Evolutionary conservation across 2,888 invertebrate genomes (phyloP), one percentile per base, ranked within the genome.

Genomic region (Drosophila paranaensis): DNA sequence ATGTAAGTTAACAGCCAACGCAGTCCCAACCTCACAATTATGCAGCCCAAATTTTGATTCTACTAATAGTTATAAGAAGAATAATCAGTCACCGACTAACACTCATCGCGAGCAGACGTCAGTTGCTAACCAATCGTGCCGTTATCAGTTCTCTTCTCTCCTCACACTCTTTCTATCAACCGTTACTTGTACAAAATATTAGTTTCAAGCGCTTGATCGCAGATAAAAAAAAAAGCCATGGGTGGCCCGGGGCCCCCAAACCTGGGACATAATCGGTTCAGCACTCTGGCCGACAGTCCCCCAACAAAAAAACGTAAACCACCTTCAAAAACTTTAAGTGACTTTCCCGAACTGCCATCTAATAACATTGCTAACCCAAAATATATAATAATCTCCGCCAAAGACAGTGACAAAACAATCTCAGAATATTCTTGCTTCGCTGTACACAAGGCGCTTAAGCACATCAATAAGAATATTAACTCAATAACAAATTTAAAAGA

Each of bases 361-460:
- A 20, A 20, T 2, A 20, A 20, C 2, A 20, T 20, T 20, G 20
- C 20, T 20, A 20, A 20, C 20, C 20, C 20, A 16, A 70, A 70
- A 55, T 64, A 56, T 37, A 48, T 64, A 39, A 60, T 43, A 16
- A 30, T 70, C 25, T 16, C 64, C 37, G 55, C 69, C 13, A 58
- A 60, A 56, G 54, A 70, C 37, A 70, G 64, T 70, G 56, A 51
- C 11, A 57, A 64, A 51, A 51, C 46, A 16, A 51, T 70, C 5
- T 60, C 53, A 30, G 60, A 64, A 56, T 64, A 64, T 14, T 56
- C 45, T 37, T 70, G 60, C 45, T 65, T 64, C 39, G 51, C 56
- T 30, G 64, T 60, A 9, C 60, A 70, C 25, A 45, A 45, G 39
- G 70, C 53, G 35, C 55, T 60, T 10, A 60, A 65, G 30, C 56